These are phyloP conservation scores for Armadillidium nasatum DNA, from an alignment of 1,140 invertebrate species.

Conservation along the genomic window DNA sequence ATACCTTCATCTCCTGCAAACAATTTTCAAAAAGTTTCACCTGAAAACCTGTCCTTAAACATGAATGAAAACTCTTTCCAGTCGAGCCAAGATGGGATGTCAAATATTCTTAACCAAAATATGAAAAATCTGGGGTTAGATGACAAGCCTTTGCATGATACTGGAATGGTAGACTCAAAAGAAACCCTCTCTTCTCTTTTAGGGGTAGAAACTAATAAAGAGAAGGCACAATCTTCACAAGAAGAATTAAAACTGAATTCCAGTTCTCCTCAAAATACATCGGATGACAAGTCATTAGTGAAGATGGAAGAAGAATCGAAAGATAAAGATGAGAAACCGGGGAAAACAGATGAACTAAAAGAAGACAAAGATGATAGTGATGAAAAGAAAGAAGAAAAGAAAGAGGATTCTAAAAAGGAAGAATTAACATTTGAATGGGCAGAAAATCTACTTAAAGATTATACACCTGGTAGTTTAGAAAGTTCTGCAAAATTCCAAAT, in stretches of 20 bases:
- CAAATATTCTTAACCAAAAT: neutral
- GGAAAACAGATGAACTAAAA: constrained; percentile 23
- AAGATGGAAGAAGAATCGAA: neutral
- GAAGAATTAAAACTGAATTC: constrained; percentile 26
- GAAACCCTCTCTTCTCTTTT: neutral
- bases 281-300: neutral
- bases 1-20: neutral
- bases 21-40: neutral
- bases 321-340: neutral
- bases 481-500: constrained; percentile 94
- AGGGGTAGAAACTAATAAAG: neutral
- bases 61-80: constrained; percentile 1
- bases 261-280: constrained; percentile 2
- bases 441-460: constrained; percentile 76
- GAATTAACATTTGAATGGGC: constrained; percentile 58
- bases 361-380: constrained; percentile 26
- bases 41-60: neutral
- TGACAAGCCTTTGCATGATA: neutral
- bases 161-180: neutral
- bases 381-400: constrained; percentile 32
- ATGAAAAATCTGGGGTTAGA: neutral
- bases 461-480: constrained; percentile 80
- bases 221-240: neutral
- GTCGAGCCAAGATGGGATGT: neutral
- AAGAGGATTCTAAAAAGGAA: constrained; percentile 38